phyloP scores from a whole-genome alignment of 2,797 vertebrate species.

The Chromis chromis region DNA sequence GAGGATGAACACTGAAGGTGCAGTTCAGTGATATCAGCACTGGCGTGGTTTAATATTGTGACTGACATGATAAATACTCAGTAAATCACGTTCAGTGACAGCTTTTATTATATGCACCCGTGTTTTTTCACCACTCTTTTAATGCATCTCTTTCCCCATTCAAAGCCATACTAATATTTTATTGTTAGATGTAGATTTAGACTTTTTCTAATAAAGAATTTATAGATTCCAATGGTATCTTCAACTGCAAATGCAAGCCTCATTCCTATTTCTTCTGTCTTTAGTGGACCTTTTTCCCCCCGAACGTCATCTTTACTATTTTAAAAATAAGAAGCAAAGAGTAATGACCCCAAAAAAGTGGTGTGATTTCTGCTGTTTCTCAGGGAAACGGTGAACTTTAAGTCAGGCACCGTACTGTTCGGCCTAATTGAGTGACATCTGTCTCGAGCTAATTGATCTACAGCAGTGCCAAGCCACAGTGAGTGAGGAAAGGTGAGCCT shows the following conservation, averaged over 20 bases:
- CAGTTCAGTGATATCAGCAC: constrained; percentile 39
- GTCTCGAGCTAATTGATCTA: constrained; percentile 21
- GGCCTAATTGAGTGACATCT: constrained; percentile 28
- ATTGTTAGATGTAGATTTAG: background rate
- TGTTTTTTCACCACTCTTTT: constrained; percentile 2
- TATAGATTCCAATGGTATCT: background rate
- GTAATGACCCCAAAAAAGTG: background rate
- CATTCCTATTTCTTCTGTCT: background rate
- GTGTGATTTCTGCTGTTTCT: background rate
- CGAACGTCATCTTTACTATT: constrained; percentile 28
- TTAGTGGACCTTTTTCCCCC: background rate
- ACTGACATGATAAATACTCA: constrained; percentile 32
- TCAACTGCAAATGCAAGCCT: constrained; percentile 5
- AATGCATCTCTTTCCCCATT: background rate
- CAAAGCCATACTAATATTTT: background rate
- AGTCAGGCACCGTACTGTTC: background rate
- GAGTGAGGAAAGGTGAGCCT: constrained; percentile 11
- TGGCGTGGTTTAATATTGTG: constrained; percentile 39
- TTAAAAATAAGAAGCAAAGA: constrained; percentile 14
- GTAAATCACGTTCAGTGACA: constrained; percentile 41
- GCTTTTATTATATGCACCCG: constrained; percentile 24
- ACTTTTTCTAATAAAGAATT: no score
- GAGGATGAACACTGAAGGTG: constrained; percentile 44
- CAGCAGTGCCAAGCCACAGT: background rate
- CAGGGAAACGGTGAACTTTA: constrained; percentile 7